Evolutionary conservation across 2,888 invertebrate genomes (phyloP), one percentile per base, ranked within the genome.

Genomic region (Eristalis intricaria): DNA sequence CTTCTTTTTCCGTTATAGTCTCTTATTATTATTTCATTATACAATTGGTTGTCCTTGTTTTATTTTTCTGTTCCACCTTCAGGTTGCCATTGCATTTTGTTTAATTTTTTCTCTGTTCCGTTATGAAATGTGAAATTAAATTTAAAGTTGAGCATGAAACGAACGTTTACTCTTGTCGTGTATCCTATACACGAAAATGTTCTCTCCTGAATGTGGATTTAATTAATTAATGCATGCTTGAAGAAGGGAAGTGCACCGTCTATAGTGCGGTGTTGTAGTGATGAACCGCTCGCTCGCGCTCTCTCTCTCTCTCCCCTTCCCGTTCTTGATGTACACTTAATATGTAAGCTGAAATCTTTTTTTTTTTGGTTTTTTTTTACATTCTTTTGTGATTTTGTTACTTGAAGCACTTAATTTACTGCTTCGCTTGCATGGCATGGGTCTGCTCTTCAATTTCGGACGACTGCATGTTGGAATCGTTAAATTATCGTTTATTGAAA

Each of bases 101-200:
- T 32, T 32, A 5, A 1, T 32, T 10, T 77, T 68, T 61, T 19
- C 3, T 56, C 13, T 29, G 38, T 22, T 19, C 50, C 11, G 35
- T 58, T 58, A 5, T 50, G 71, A 58, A 56, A 63, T n/a, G 65
- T 85, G 80, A 65, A 86, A 82, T 78, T 86, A 78, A 82, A 78
- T 82, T 82, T 86, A 70, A 82, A 78, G 74, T 82, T 74, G 74
- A 40, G 70, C 74, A 85, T 81, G 81, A 58, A 73, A 65, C 68
- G 4, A n/a, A 19, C 50, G 50, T 50, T 50, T 19, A 19, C 50
- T 50, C 50, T n/a, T 19, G 19, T 50, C n/a, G 50, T 50, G 50
- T 50, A n/a, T 5, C 29, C 19, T 50, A 19, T 19, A 50, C 19
- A 2, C 50, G 19, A 43, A 70, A 23, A 38, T 10, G 7, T 3